These are phyloP conservation scores for Pangasius macronema DNA, from an alignment of 2,797 vertebrate species.

Conservation along the genomic window DNA sequence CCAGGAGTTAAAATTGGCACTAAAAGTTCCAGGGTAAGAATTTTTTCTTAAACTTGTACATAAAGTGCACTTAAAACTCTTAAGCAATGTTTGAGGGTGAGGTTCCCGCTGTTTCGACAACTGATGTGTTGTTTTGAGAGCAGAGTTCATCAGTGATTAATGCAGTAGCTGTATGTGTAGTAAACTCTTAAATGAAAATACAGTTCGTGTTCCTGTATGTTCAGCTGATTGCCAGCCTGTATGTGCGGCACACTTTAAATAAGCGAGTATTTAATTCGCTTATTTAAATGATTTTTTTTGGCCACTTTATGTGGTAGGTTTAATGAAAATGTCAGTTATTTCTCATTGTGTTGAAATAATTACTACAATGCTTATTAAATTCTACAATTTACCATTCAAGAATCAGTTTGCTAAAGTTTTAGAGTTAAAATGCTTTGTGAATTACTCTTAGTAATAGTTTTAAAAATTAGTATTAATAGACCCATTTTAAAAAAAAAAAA, in stretches of 20 bases:
- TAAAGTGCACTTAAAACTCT: background rate
- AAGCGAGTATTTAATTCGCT: background rate
- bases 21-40: background rate
- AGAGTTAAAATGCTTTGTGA: background rate
- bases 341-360: background rate
- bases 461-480: background rate
- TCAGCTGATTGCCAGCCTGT: background rate
- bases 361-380: background rate
- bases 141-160: background rate
- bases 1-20: background rate
- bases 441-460: background rate
- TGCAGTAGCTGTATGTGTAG: background rate
- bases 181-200: background rate
- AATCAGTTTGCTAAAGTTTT: background rate
- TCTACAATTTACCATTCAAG: background rate
- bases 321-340: background rate
- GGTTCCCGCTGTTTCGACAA: background rate
- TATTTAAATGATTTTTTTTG: background rate
- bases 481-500: background rate
- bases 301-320: background rate
- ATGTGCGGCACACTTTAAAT: background rate
- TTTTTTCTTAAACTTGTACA: background rate
- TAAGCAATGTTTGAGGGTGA: background rate
- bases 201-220: background rate
- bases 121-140: background rate